Evolutionary conservation across 2,888 invertebrate genomes (phyloP).

Genomic region (Tetragonisca angustula): DNA sequence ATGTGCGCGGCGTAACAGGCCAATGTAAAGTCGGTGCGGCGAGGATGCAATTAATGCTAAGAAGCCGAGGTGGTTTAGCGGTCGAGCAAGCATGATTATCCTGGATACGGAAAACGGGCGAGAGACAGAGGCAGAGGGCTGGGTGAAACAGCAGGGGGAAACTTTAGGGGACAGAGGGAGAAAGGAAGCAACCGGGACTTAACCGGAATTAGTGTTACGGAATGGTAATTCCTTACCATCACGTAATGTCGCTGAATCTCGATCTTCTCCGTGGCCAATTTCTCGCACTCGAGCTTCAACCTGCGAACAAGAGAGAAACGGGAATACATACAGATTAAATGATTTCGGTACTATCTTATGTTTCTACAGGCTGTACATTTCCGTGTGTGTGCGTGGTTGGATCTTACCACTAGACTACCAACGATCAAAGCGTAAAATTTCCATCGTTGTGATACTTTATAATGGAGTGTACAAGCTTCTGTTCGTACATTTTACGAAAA

Average conservation of each 20-base stretch:
- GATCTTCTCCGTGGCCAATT: constrained; percentile 94
- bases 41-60: constrained; percentile 82
- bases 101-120: constrained; percentile 66
- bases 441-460: too few species aligned
- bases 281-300: constrained; percentile 95
- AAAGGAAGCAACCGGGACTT: constrained; percentile 32
- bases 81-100: constrained; percentile 78
- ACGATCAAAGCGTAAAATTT: too few species aligned
- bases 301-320: constrained; percentile 82
- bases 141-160: neutral
- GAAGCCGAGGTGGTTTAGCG: constrained; percentile 80
- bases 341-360: constrained; percentile 8
- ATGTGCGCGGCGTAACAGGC: constrained; percentile 60
- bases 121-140: constrained; percentile 6
- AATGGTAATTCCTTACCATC: constrained; percentile 88
- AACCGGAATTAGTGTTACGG: constrained; percentile 64
- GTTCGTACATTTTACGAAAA: too few species aligned
- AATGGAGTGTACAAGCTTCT: too few species aligned
- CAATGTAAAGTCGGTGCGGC: constrained; percentile 75
- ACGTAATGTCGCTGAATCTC: constrained; percentile 96
- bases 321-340: constrained; percentile 31
- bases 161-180: constrained; percentile 23
- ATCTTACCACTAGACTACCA: too few species aligned
- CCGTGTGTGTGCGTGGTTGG: neutral
- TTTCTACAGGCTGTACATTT: neutral